Evolutionary conservation across 1,140 invertebrate species (phyloP).

Genomic region (Trichomalopsis sarcophagae): DNA sequence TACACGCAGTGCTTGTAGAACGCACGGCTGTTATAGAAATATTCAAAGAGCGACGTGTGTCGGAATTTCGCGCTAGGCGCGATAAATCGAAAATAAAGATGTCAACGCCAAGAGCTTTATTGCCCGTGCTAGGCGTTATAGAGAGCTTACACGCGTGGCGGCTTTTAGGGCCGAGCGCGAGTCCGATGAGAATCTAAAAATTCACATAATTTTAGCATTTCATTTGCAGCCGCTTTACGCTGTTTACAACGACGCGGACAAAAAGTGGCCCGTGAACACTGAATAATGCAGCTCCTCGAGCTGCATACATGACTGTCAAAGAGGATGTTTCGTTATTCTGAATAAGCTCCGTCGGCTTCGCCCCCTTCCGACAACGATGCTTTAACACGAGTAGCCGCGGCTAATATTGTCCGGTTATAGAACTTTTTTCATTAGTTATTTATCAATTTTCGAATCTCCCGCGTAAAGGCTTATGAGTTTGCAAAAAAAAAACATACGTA

Average conservation of each 20-base stretch:
- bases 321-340: slow-evolving; percentile 5
- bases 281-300: slow-evolving; percentile 3
- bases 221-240: not conserved
- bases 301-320: slow-evolving; percentile 26
- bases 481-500: not conserved
- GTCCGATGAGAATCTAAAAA: not conserved
- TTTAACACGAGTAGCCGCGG: not conserved
- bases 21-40: no score
- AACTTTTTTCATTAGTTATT: not conserved
- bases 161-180: not conserved
- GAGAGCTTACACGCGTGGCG: not conserved
- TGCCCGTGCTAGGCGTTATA: not conserved
- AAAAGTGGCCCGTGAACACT: not conserved
- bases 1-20: no score
- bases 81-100: not conserved
- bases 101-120: not conserved
- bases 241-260: slow-evolving; percentile 5
- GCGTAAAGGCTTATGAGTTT: no score
- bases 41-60: no score
- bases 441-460: not conserved
- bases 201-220: slow-evolving; percentile 13
- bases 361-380: not conserved
- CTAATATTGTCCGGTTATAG: not conserved
- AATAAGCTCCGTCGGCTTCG: not conserved
- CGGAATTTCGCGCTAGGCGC: no score